These are phyloP conservation scores for Pseudococcus longispinus DNA, from an alignment of 2,888 invertebrate species.

Conservation along the genomic window DNA sequence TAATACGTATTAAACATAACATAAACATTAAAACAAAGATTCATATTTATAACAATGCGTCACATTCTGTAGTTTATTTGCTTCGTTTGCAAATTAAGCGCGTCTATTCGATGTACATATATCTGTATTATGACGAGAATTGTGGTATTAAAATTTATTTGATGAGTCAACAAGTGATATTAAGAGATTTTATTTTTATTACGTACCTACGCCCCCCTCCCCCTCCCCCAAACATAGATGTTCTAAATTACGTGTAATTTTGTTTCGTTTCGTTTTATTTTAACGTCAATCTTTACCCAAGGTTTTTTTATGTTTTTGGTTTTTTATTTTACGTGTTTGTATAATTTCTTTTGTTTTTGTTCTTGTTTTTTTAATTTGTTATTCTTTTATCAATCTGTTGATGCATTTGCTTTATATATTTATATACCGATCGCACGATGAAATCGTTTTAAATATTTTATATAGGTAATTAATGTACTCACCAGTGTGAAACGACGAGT, in stretches of 20 bases:
- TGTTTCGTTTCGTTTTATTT: neutral
- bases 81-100: constrained; percentile 1
- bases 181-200: constrained; percentile 23
- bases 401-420: constrained; percentile 19
- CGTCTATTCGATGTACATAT: neutral
- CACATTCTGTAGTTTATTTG: neutral
- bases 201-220: neutral
- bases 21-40: neutral
- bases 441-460: neutral
- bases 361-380: neutral
- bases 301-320: neutral
- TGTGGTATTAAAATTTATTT: constrained; percentile 3
- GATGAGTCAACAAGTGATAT: constrained; percentile 27
- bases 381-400: constrained; percentile 17
- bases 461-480: neutral
- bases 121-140: constrained; percentile 19
- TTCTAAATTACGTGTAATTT: neutral
- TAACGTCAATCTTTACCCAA: neutral
- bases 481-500: neutral
- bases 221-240: neutral
- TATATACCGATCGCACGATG: neutral
- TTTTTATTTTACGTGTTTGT: neutral
- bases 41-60: neutral
- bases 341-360: neutral
- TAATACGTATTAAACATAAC: neutral